These are phyloP conservation scores for Brachyhypopomus gauderio DNA, from an alignment of 2,113 vertebrate species.

Conservation along the genomic window DNA sequence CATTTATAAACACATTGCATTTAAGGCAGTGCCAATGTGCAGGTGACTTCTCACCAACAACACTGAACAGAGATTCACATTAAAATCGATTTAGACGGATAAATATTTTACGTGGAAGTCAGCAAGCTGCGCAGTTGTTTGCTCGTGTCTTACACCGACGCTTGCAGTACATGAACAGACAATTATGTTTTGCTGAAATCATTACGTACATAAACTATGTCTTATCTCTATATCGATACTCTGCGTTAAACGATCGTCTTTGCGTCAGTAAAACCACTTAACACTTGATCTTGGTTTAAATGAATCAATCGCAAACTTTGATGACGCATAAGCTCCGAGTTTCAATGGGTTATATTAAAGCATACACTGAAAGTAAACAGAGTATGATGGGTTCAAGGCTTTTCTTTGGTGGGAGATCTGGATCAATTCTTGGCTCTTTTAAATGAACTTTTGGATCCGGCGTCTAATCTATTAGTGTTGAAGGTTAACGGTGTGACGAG, in stretches of 20 bases:
- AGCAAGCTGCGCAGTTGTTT: conserved; percentile 31
- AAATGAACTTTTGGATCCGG: not conserved
- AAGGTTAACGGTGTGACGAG: no score
- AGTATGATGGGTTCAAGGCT: no score
- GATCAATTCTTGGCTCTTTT: not conserved
- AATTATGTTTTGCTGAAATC: conserved; percentile 49
- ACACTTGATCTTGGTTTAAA: not conserved
- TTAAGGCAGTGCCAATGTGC: no score
- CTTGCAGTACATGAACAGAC: not conserved
- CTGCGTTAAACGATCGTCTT: conserved; percentile 20
- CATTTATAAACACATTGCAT: no score
- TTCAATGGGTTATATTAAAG: no score
- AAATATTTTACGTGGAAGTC: not conserved
- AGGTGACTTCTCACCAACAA: no score
- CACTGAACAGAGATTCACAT: not conserved
- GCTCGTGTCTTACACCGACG: conserved; percentile 14
- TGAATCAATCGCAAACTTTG: conserved; percentile 33
- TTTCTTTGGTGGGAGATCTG: not conserved
- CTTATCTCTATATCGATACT: conserved; percentile 9
- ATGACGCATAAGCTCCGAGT: not conserved
- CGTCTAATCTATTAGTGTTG: no score
- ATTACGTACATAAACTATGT: conserved; percentile 55
- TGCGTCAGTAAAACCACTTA: conserved; percentile 47
- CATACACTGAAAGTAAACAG: no score
- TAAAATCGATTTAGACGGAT: not conserved